These are phyloP conservation scores for Sebastolobus alascanus DNA, from an alignment of 2,797 vertebrate genomes.

Conservation along the genomic window DNA sequence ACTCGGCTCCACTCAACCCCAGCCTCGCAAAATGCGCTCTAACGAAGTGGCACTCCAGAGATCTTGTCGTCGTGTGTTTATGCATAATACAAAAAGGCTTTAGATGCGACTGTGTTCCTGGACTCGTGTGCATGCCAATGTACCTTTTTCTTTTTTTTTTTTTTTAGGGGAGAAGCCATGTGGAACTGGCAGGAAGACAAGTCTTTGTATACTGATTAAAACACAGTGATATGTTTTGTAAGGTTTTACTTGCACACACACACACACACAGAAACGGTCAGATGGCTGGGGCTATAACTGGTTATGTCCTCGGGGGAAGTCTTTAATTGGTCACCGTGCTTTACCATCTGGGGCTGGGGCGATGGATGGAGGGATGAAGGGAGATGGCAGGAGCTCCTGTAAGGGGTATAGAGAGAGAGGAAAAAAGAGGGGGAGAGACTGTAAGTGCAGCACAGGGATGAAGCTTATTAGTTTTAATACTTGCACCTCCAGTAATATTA, in stretches of 20 bases:
- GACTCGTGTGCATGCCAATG: conserved; percentile 16
- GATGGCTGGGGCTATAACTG: conserved; percentile 82
- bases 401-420: conserved; percentile 30
- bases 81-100: conserved; percentile 25
- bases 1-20: conserved; percentile 35
- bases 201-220: conserved; percentile 75
- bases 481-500: conserved; percentile 60
- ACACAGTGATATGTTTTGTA: conserved; percentile 60
- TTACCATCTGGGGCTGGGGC: conserved; percentile 84
- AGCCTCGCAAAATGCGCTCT: conserved; percentile 27
- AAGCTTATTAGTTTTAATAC: conserved; percentile 72
- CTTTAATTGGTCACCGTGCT: conserved; percentile 86
- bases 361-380: conserved; percentile 63
- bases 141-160: conserved; percentile 26
- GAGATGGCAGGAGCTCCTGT: conserved; percentile 62
- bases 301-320: conserved; percentile 83
- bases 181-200: conserved; percentile 48
- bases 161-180: not conserved
- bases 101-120: conserved; percentile 23
- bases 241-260: conserved; percentile 33
- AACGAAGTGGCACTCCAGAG: conserved; percentile 34
- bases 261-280: conserved; percentile 70
- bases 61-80: conserved; percentile 31
- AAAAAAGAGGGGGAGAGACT: conserved; percentile 6
- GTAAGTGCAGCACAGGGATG: conserved; percentile 52